Evolutionary conservation across 1,140 invertebrate genomes (phyloP).

Genomic region (Metaphire vulgaris): DNA sequence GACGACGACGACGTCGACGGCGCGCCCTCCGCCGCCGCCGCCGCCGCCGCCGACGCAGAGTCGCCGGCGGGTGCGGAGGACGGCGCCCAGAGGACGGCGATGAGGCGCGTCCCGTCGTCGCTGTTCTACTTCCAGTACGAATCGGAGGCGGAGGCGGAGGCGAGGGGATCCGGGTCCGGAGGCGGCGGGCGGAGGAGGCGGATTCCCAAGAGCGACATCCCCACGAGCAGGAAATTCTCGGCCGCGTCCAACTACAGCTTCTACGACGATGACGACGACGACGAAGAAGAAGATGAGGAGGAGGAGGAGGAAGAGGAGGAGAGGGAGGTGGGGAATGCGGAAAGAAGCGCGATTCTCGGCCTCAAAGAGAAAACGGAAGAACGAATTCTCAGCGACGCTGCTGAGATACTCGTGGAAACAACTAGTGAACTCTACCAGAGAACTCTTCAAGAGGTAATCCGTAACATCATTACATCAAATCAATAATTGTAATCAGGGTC

Average conservation of each 20-base stretch:
- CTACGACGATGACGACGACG: not conserved
- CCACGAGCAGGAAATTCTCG: not conserved
- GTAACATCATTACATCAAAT: too few relatives aligned
- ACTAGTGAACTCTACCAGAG: not conserved
- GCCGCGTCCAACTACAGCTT: not conserved
- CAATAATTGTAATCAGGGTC: too few relatives aligned
- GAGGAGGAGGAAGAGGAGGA: not conserved
- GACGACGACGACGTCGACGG: not conserved
- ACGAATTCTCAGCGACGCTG: not conserved
- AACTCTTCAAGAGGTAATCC: not conserved
- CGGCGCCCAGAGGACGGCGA: not conserved
- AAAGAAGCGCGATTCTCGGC: not conserved
- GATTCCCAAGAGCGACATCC: not conserved
- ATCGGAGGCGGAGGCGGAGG: not conserved
- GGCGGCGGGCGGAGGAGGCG: slow-evolving; percentile 2
- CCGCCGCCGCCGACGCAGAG: too few relatives aligned
- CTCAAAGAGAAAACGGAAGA: not conserved
- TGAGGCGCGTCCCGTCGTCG: not conserved
- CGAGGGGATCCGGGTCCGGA: too few relatives aligned
- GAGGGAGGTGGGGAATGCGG: not conserved
- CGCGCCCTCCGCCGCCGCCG: too few relatives aligned
- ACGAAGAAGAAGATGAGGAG: not conserved
- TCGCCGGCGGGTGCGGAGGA: too few relatives aligned
- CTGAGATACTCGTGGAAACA: not conserved
- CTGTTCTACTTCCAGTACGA: not conserved